Evolutionary conservation across 2,113 vertebrate genomes (phyloP), one percentile per base, ranked within the genome.

Genomic region (Leuciscus idus): DNA sequence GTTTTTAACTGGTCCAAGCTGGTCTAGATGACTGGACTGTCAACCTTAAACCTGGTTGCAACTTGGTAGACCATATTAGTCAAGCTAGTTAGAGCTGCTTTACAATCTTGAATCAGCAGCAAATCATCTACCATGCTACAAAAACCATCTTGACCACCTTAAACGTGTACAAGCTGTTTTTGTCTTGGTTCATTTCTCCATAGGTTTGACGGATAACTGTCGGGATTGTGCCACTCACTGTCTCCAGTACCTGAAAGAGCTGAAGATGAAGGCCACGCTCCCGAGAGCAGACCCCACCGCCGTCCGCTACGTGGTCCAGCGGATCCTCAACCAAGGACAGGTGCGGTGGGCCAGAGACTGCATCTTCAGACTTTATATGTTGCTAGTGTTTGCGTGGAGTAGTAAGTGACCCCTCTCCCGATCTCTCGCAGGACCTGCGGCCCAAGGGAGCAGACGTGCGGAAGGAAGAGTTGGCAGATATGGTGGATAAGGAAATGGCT

Each of bases 401-500:
- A 52, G 6, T 77, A 33, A 66, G 36, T 1, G 57, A 46, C 66
- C 39, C 57, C 15, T 39, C 81, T 1, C 28, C 48, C 76, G 17
- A 4, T 19, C 33, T 81, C 26, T 48, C 88, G 30, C 76, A 99
- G 98, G 96, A 96, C 74, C 92, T 99, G 80, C 92, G 94, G 17
- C 96, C 97, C 2, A 96, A 89, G 85, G 96, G 96, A 1, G 93
- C 95, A 84, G 98, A 99, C 0, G 78, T 99, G 77, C 92, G 93
- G 66, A 96, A 97, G 85, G 96, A 97, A 64, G 97, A 98, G 89
- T 94, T 99, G 90, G 98, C 97, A 4, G 95, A 95, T 89, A 88
- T 99, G 90, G 98, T 99, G 89, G 97, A 99, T 90, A 96, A 97
- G 87, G 98, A 99, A 94, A 97, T 99, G 98, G 89, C 95, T 0